Evolutionary conservation across 2,888 invertebrate genomes (phyloP), one percentile per base, ranked within the genome.

Genomic region (Microctonus brassicae): DNA sequence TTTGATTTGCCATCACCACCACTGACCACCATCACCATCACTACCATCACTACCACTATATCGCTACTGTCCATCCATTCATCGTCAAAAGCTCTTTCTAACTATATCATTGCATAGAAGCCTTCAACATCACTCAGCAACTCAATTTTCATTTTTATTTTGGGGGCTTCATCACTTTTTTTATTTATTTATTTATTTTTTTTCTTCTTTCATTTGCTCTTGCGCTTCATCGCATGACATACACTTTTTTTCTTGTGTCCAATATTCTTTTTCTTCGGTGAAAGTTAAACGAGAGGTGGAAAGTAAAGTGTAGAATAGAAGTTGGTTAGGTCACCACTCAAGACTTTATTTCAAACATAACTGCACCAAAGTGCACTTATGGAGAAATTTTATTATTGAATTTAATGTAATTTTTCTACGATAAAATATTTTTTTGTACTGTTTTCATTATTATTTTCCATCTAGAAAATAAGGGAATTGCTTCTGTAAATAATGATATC

Each of bases 121-220:
- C 26, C 64, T 29, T 42, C n/a, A 39, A 39, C 42, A 17, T 24
- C 47, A 63, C 47, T 63, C 34, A n/a, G 3, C 53, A 65, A 65
- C 33, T 65, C 53, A 17, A 65, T 65, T 65, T 64, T 65, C 29
- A 26, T 17, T 26, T 47, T 63, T 24, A 63, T 47, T 63, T 63
- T 29, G 22, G n/a, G 34, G 47, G 47, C 47, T 47, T 47, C 17
- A 47, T 47, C 47, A 47, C 47, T 17, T 47, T 47, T 47, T 47
- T 47, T n/a, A n/a, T 4, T 6, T 0, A 17, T 1, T 47, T n/a
- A 29, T 7, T 29, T 7, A 7, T 7, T 29, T 7, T 29, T 29
- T n/a, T n/a, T n/a, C n/a, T n/a, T n/a, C n/a, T n/a, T n/a, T 29
- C 29, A 29, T 29, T 7, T 29, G n/a, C n/a, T n/a, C n/a, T n/a